Evolutionary conservation across 2,888 invertebrate species (phyloP).

Genomic region (Polymixis lichenea): DNA sequence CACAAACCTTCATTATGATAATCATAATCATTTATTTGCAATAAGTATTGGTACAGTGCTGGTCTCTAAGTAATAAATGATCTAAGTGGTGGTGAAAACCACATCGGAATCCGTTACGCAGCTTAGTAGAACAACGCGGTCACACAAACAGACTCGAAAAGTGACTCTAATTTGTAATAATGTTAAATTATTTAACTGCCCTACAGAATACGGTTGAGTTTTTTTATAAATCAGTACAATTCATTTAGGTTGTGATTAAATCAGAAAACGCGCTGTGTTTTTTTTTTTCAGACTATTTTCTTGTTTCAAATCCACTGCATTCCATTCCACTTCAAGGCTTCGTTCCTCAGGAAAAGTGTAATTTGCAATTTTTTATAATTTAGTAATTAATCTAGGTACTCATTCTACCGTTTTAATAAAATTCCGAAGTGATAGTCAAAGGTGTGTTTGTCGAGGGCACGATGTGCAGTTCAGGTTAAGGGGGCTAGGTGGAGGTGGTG

Average conservation of each 20-base stretch:
- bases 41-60: no score
- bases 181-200: not conserved
- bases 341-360: not conserved
- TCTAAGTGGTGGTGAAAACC: not conserved
- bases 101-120: not conserved
- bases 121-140: not conserved
- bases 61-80: no score
- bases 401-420: constrained; percentile 33
- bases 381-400: not conserved
- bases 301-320: not conserved
- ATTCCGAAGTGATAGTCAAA: constrained; percentile 15
- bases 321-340: not conserved
- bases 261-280: not conserved
- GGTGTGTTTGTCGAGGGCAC: constrained; percentile 10
- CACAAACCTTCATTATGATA: no score
- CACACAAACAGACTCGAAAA: not conserved
- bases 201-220: not conserved
- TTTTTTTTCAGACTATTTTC: not conserved
- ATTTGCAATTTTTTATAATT: not conserved
- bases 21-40: no score
- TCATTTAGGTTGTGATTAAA: not conserved
- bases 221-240: not conserved
- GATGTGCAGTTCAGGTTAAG: constrained; percentile 17
- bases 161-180: not conserved
- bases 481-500: not conserved